Evolutionary conservation across 2,113 vertebrate genomes (phyloP).

Genomic region (Myiagra hebetior): DNA sequence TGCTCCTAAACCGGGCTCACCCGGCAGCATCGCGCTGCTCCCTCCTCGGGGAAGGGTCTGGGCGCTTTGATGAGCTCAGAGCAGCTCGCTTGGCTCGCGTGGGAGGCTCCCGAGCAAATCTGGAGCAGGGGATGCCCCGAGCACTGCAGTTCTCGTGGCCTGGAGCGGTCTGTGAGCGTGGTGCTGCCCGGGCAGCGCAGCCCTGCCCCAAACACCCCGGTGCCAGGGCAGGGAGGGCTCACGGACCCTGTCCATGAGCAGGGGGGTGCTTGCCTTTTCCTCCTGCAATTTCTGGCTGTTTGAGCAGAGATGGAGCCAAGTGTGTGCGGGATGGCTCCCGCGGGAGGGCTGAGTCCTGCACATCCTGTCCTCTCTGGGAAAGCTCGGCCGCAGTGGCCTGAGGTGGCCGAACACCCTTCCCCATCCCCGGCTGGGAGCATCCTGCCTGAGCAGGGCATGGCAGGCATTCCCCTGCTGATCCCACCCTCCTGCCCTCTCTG

Average conservation of each 20-base stretch:
- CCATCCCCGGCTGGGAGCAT: background rate
- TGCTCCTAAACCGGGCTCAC: fast-evolving
- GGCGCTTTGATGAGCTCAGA: background rate
- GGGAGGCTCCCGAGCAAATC: background rate
- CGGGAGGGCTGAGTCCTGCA: background rate
- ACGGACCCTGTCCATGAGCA: fast-evolving
- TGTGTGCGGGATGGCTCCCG: background rate
- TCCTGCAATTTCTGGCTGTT: background rate
- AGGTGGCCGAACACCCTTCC: background rate
- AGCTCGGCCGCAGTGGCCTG: background rate
- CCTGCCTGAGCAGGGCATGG: too few relatives aligned
- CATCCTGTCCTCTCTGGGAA: background rate
- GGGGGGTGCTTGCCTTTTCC: background rate
- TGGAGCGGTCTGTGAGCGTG: background rate
- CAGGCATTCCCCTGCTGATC: background rate
- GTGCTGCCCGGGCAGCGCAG: background rate
- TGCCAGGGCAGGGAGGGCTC: background rate
- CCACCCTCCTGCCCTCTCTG: background rate
- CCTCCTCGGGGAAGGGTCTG: background rate
- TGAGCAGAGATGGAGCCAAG: fast-evolving
- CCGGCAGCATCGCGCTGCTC: background rate
- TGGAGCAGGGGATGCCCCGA: fast-evolving
- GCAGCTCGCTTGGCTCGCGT: fast-evolving
- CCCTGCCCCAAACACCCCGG: background rate
- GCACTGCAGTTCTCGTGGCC: fast-evolving